A percentile compares a stretch with the other conserved stretches of the same genome.
These are phyloP conservation scores for Sitta carolinensis DNA, from an alignment of 2,797 vertebrate species.

Conservation along the genomic window DNA sequence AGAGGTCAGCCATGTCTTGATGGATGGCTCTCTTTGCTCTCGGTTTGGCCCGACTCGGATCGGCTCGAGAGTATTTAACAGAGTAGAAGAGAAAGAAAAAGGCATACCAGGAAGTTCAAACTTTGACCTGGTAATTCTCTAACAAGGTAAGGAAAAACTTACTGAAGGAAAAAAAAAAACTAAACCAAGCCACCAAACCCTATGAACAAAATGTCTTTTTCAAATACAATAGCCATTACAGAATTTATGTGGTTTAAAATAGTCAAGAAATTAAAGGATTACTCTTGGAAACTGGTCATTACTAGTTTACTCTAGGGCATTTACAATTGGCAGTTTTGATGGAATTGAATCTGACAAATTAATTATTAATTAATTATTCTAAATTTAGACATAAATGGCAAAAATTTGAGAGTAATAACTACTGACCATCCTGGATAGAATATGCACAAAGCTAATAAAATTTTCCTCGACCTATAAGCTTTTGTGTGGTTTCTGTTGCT, in stretches of 20 bases:
- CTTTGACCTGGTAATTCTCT: neutral
- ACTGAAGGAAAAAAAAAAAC: neutral
- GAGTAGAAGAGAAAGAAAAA: neutral
- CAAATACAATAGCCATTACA: neutral
- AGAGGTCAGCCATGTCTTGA: neutral
- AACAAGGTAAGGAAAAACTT: neutral
- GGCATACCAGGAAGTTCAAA: neutral
- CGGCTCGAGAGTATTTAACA: too few relatives aligned
- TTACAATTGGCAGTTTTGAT: neutral
- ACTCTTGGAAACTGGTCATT: neutral
- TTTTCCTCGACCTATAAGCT: neutral
- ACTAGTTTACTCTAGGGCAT: neutral
- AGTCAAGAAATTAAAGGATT: neutral
- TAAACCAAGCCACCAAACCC: rapidly evolving
- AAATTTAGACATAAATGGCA: neutral
- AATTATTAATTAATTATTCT: too few relatives aligned
- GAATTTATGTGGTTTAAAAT: neutral
- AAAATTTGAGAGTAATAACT: neutral
- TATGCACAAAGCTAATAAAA: neutral
- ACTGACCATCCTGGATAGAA: neutral
- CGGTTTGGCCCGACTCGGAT: too few relatives aligned
- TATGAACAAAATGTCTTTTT: neutral
- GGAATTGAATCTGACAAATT: neutral
- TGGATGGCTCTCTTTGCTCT: neutral
- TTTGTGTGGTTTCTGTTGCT: neutral